A percentile compares a stretch with the other conserved stretches of the same genome.
These are phyloP conservation scores for Phaetusa simplex DNA, from an alignment of 2,113 vertebrate genomes.

Conservation along the genomic window DNA sequence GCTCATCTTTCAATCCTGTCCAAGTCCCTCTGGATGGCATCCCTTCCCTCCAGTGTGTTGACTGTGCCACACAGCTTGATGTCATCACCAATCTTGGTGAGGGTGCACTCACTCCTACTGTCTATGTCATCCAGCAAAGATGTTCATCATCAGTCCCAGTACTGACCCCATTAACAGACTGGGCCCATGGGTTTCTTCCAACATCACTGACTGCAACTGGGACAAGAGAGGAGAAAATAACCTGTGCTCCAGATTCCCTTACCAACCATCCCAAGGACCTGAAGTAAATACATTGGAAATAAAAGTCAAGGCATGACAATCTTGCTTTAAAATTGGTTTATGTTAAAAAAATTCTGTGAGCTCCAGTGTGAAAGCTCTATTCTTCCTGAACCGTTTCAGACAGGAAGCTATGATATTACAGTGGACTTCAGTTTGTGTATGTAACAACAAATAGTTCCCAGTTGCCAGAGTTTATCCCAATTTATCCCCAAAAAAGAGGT, in stretches of 20 bases:
- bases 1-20: too few species aligned
- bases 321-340: background rate
- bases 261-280: background rate
- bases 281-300: background rate
- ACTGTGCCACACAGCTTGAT: too few species aligned
- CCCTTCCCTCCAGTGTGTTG: too few species aligned
- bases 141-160: background rate
- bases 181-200: background rate
- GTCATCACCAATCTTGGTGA: too few species aligned
- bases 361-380: background rate
- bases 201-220: background rate
- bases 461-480: background rate
- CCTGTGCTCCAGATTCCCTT: background rate
- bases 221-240: background rate
- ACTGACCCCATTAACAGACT: background rate
- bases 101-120: too few species aligned
- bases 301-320: background rate
- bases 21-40: too few species aligned
- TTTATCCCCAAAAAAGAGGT: background rate
- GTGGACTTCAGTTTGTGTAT: background rate
- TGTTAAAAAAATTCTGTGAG: background rate
- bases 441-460: background rate
- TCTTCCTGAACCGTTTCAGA: background rate
- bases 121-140: background rate
- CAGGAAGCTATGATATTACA: background rate